Evolutionary conservation across 2,797 vertebrate genomes (phyloP).

Genomic region (Tapera naevia): DNA sequence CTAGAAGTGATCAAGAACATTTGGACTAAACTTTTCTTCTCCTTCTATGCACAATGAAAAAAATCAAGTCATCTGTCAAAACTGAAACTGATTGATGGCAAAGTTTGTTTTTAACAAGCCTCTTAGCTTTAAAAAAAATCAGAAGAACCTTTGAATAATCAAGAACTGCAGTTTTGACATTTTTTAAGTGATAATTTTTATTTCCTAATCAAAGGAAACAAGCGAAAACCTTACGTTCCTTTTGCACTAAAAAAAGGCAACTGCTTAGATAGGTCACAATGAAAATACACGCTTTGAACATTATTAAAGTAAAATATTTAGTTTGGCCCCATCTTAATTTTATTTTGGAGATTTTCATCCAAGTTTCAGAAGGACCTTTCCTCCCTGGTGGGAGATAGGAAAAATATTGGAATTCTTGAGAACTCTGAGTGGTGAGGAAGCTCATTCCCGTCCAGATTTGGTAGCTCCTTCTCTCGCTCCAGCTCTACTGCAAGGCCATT

Average conservation of each 20-base stretch:
- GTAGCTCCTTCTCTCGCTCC: background rate
- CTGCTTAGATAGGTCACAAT: slow-evolving; percentile 20
- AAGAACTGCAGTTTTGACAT: slow-evolving; percentile 26
- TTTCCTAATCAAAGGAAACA: slow-evolving; percentile 55
- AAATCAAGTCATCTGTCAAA: background rate
- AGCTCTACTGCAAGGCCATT: background rate
- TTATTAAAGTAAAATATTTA: slow-evolving; percentile 70
- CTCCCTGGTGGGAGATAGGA: background rate
- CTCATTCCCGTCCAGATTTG: background rate
- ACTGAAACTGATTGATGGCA: slow-evolving; percentile 4
- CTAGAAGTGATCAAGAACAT: background rate
- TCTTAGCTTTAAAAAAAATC: background rate
- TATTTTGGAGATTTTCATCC: slow-evolving; percentile 46
- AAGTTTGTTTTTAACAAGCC: background rate
- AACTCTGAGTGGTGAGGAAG: background rate
- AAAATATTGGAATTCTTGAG: slow-evolving; percentile 42
- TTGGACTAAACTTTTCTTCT: background rate
- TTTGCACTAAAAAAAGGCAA: slow-evolving; percentile 28
- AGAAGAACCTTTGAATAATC: background rate
- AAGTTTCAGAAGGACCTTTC: slow-evolving; percentile 33
- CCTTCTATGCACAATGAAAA: background rate
- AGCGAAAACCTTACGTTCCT: background rate
- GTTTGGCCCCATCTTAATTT: slow-evolving; percentile 41
- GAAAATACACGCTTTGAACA: slow-evolving; percentile 49
- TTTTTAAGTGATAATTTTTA: slow-evolving; percentile 39